phyloP scores from a whole-genome alignment of 2,113 vertebrate species.

The Haemorhous mexicanus region DNA sequence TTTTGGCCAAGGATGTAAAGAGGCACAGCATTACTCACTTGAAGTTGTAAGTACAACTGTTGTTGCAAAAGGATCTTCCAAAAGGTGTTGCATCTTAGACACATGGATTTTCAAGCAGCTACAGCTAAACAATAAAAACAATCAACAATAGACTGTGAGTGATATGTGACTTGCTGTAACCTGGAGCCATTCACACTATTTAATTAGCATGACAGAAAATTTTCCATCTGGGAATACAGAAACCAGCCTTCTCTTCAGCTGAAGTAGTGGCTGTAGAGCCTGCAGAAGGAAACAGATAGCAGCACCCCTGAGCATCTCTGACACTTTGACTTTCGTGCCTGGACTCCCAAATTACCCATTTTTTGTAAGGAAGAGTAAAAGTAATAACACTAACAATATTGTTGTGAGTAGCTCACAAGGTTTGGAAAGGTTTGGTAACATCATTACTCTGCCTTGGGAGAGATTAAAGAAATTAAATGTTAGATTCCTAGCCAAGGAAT shows the following conservation, averaged over 20 bases:
- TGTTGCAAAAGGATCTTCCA: background rate
- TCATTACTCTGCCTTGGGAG: constrained; percentile 14
- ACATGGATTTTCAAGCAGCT: background rate
- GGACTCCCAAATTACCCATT: constrained; percentile 6
- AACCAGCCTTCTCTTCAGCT: background rate
- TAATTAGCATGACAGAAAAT: constrained; percentile 10
- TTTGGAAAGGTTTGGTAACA: constrained; percentile 25
- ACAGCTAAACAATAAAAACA: constrained; percentile 20
- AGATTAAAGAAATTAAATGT: constrained; percentile 30
- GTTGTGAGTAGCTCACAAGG: constrained; percentile 3
- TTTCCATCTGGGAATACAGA: background rate
- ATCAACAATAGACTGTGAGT: background rate
- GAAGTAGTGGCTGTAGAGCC: background rate
- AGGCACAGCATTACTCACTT: background rate
- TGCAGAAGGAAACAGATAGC: background rate
- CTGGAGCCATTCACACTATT: background rate
- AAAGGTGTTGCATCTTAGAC: background rate
- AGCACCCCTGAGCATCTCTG: background rate
- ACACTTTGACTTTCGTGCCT: background rate
- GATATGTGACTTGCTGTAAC: background rate
- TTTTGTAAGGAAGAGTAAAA: constrained; percentile 31
- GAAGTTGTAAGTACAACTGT: background rate
- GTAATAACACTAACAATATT: constrained; percentile 24
- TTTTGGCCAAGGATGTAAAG: background rate
- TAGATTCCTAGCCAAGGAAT: background rate